phyloP scores from a whole-genome alignment of 2,797 vertebrate genomes.

The Salmo trutta region DNA sequence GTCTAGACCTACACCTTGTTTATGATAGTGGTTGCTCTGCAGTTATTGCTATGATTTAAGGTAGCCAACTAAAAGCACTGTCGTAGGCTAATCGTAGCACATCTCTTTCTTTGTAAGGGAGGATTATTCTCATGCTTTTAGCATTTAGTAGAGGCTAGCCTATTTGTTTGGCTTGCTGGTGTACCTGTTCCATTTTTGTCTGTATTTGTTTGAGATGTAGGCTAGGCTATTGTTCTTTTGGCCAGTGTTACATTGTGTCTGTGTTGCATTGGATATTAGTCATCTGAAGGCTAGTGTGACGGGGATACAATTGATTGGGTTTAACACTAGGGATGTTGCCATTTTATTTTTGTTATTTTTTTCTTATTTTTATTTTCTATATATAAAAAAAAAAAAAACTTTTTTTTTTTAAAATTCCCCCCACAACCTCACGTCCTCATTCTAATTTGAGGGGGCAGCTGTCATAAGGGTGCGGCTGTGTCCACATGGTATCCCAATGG shows the following conservation, averaged over 20 bases:
- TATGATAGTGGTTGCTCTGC: not conserved
- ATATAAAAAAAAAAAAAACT: too few species aligned
- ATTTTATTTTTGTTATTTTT: not conserved
- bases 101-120: too few species aligned
- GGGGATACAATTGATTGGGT: not conserved
- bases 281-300: not conserved
- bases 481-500: conserved; percentile 1
- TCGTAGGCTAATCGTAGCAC: not conserved
- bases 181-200: too few species aligned
- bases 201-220: too few species aligned
- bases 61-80: not conserved
- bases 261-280: not conserved
- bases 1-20: not conserved
- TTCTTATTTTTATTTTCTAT: too few species aligned
- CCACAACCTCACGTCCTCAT: not conserved
- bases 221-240: too few species aligned
- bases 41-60: not conserved
- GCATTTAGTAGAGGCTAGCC: too few species aligned
- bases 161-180: too few species aligned
- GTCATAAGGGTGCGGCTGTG: not conserved
- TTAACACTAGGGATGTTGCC: not conserved
- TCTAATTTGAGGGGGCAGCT: not conserved
- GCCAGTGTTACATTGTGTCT: too few species aligned
- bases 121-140: too few species aligned
- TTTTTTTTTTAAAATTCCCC: too few species aligned